These are phyloP conservation scores for Smutsia temminckii DNA, from an alignment of 2,797 vertebrate species.

Conservation along the genomic window DNA sequence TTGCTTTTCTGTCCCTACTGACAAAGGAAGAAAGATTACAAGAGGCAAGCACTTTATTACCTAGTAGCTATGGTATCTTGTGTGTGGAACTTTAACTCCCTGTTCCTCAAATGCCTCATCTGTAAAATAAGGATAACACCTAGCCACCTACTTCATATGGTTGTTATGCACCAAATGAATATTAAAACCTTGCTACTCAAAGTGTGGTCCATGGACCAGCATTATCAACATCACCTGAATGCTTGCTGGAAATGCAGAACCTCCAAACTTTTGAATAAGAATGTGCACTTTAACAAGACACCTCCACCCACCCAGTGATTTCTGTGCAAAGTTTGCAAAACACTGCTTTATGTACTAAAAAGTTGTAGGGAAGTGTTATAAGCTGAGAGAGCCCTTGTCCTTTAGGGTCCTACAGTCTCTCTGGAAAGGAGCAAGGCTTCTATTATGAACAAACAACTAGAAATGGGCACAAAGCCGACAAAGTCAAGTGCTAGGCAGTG, in stretches of 20 bases:
- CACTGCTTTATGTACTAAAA: not conserved
- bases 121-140: not conserved
- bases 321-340: slow-evolving; percentile 4
- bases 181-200: not conserved
- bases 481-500: not conserved
- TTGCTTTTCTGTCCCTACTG: not conserved
- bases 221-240: not conserved
- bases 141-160: not conserved
- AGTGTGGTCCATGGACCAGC: not conserved
- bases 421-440: not conserved
- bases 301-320: not conserved
- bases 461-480: not conserved
- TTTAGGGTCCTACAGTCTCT: not conserved
- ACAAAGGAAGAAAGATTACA: not conserved
- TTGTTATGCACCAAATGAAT: not conserved
- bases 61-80: not conserved
- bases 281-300: not conserved
- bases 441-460: not conserved
- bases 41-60: not conserved
- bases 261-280: not conserved
- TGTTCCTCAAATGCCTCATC: not conserved
- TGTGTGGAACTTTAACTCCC: not conserved
- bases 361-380: not conserved
- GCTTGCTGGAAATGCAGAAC: not conserved
- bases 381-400: not conserved